These are phyloP conservation scores for Acleris emargana DNA, from an alignment of 2,888 invertebrate species.

Conservation along the genomic window DNA sequence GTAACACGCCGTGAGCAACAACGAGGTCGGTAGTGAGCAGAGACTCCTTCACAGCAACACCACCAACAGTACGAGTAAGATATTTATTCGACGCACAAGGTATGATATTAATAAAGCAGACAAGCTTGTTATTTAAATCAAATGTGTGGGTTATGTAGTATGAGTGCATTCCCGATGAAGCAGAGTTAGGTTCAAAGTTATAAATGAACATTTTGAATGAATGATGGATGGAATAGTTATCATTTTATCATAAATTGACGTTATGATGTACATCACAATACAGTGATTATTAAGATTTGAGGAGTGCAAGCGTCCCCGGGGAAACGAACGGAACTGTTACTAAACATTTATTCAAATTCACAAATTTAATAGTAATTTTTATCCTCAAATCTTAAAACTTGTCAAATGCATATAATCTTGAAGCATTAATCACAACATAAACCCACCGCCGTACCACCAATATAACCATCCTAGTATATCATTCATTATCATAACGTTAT, in stretches of 20 bases:
- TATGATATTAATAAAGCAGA: slow-evolving; percentile 3
- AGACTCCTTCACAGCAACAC: slow-evolving; percentile 58
- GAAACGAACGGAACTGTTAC: background rate
- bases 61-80: background rate
- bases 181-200: background rate
- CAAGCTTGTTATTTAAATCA: slow-evolving; percentile 10
- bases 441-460: slow-evolving; percentile 77
- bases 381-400: slow-evolving; percentile 61
- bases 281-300: slow-evolving; percentile 49
- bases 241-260: slow-evolving; percentile 33
- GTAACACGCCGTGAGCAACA: slow-evolving; percentile 42
- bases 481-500: background rate
- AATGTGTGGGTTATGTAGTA: slow-evolving; percentile 41
- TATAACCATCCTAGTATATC: slow-evolving; percentile 43
- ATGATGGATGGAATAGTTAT: background rate
- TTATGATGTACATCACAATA: slow-evolving; percentile 48
- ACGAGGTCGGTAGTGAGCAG: slow-evolving; percentile 59
- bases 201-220: slow-evolving; percentile 9
- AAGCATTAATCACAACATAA: slow-evolving; percentile 76
- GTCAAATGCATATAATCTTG: slow-evolving; percentile 57
- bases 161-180: background rate
- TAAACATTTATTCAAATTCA: background rate
- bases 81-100: slow-evolving; percentile 5
- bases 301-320: slow-evolving; percentile 42
- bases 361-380: slow-evolving; percentile 1